Evolutionary conservation across 2,113 vertebrate genomes (phyloP).

Genomic region (Vireo altiloquus): DNA sequence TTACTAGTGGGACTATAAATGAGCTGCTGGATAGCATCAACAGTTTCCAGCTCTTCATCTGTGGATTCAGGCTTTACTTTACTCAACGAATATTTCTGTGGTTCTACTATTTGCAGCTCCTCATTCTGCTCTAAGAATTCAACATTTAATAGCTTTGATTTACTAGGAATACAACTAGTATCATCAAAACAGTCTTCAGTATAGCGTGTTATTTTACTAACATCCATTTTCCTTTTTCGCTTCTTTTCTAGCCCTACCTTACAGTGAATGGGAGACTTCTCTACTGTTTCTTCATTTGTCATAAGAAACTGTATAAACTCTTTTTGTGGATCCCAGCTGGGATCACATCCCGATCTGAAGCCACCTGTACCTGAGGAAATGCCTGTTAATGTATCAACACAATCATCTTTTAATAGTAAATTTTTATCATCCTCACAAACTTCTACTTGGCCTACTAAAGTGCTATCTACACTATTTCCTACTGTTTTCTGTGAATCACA

Average conservation of each 20-base stretch:
- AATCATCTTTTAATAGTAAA: constrained; percentile 74
- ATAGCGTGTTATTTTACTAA: constrained; percentile 82
- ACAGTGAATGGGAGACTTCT: constrained; percentile 74
- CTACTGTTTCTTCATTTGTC: constrained; percentile 80
- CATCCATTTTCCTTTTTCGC: constrained; percentile 82
- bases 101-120: constrained; percentile 72
- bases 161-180: constrained; percentile 77
- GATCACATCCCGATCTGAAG: constrained; percentile 75
- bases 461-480: constrained; percentile 81
- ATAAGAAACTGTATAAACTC: constrained; percentile 87
- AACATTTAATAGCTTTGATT: constrained; percentile 71
- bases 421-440: constrained; percentile 75
- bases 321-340: constrained; percentile 83
- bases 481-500: constrained; percentile 80
- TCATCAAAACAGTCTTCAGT: constrained; percentile 81
- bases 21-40: constrained; percentile 78
- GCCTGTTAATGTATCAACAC: constrained; percentile 74
- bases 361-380: constrained; percentile 84
- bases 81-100: constrained; percentile 73
- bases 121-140: constrained; percentile 78
- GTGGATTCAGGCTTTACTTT: constrained; percentile 79
- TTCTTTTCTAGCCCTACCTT: constrained; percentile 81
- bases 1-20: constrained; percentile 79
- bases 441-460: constrained; percentile 83
- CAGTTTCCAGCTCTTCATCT: constrained; percentile 77